Evolutionary conservation across 2,797 vertebrate species (phyloP).

Genomic region (Poecilia gillii): DNA sequence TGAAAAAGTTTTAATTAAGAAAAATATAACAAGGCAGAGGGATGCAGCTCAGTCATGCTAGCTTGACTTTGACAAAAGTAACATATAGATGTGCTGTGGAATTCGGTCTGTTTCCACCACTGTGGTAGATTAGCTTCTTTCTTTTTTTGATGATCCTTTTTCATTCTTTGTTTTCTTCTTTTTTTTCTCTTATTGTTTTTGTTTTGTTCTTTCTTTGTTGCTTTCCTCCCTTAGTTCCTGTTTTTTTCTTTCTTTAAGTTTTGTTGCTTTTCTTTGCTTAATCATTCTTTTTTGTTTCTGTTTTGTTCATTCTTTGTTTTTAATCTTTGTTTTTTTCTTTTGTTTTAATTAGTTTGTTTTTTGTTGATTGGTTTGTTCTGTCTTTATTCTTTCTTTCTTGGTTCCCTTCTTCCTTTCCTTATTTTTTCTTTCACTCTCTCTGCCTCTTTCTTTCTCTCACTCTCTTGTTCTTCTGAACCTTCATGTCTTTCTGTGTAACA

Average conservation of each 20-base stretch:
- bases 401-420: neutral
- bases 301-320: neutral
- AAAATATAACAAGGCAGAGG: no score
- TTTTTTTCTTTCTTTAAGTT: neutral
- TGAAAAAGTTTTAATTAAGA: no score
- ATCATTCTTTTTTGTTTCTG: neutral
- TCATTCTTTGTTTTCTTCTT: neutral
- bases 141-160: neutral
- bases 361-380: neutral
- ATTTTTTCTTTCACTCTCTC: neutral
- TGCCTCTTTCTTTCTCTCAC: no score
- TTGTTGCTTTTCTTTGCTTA: neutral
- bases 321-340: no score
- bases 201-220: neutral
- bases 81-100: no score
- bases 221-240: neutral
- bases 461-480: neutral
- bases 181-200: neutral
- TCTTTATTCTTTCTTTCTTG: neutral
- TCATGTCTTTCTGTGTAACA: neutral
- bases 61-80: no score
- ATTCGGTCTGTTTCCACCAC: no score
- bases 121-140: no score
- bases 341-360: neutral
- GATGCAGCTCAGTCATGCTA: no score